phyloP scores from a whole-genome alignment of 1,140 invertebrate species.

The Monomorium pharaonis region DNA sequence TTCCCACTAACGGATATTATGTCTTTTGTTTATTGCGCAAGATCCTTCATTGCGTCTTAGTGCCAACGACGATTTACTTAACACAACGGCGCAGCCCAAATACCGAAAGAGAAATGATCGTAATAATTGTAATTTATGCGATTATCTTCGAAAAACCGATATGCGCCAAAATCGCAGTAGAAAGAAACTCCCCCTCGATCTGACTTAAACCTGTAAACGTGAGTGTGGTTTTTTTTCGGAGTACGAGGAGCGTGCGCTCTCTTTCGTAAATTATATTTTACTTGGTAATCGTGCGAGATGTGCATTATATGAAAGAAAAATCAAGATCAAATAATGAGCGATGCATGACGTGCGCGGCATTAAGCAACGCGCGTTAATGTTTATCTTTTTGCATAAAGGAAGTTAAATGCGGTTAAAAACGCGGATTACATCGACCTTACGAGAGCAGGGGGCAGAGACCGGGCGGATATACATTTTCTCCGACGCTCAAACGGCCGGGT shows the following conservation, averaged over 20 bases:
- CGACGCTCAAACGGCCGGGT: neutral
- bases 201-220: constrained; percentile 59
- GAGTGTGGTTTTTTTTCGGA: constrained; percentile 8
- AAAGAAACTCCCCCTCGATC: constrained; percentile 45
- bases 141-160: constrained; percentile 59
- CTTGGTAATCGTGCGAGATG: constrained; percentile 27
- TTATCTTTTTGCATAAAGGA: constrained; percentile 28
- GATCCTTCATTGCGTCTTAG: constrained; percentile 38
- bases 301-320: constrained; percentile 18
- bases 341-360: neutral
- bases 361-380: constrained; percentile 12
- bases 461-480: neutral
- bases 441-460: neutral
- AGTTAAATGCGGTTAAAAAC: constrained; percentile 26
- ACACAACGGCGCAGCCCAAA: constrained; percentile 22
- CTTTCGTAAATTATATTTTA: constrained; percentile 51
- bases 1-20: constrained; percentile 42
- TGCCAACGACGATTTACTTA: constrained; percentile 60
- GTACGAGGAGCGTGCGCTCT: neutral
- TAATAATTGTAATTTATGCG: constrained; percentile 69
- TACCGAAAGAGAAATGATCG: constrained; percentile 55
- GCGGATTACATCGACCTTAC: constrained; percentile 8
- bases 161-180: constrained; percentile 21
- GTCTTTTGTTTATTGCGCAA: constrained; percentile 23
- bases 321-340: constrained; percentile 33